These are phyloP conservation scores for Clarias batrachus DNA, from an alignment of 2,113 vertebrate species.

Conservation along the genomic window DNA sequence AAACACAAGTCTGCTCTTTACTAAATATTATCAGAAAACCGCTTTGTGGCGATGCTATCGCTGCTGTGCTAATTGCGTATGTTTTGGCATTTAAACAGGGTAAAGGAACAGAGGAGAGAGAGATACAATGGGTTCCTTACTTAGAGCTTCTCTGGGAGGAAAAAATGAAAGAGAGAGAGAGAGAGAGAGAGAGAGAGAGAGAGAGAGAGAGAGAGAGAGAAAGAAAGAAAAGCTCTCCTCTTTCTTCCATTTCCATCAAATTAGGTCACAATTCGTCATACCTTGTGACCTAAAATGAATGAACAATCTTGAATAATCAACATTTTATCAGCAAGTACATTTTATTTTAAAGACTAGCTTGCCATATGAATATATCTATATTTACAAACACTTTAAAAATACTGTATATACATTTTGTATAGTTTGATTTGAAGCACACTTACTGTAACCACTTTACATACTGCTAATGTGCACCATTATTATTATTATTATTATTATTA, in stretches of 20 bases:
- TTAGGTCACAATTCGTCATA: background rate
- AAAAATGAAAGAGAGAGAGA: background rate
- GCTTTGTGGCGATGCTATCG: conserved; percentile 28
- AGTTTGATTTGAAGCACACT: background rate
- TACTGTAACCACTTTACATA: background rate
- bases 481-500: too few species aligned
- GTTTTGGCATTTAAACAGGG: background rate
- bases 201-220: background rate
- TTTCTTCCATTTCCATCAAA: background rate
- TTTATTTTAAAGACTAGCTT: too few species aligned
- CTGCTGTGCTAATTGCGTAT: conserved; percentile 25
- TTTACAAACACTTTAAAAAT: background rate
- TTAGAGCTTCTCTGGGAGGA: background rate
- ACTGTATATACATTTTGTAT: background rate
- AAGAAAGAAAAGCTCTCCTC: background rate
- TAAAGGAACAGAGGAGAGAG: background rate
- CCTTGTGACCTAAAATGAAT: background rate
- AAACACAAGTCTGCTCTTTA: conserved; percentile 22
- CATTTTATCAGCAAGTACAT: background rate
- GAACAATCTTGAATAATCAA: background rate
- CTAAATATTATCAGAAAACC: conserved; percentile 31
- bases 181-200: background rate
- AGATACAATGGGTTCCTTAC: background rate
- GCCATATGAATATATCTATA: background rate
- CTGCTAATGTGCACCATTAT: background rate